phyloP scores from a whole-genome alignment of 2,888 invertebrate genomes.

The Enchytraeus crypticus region DNA sequence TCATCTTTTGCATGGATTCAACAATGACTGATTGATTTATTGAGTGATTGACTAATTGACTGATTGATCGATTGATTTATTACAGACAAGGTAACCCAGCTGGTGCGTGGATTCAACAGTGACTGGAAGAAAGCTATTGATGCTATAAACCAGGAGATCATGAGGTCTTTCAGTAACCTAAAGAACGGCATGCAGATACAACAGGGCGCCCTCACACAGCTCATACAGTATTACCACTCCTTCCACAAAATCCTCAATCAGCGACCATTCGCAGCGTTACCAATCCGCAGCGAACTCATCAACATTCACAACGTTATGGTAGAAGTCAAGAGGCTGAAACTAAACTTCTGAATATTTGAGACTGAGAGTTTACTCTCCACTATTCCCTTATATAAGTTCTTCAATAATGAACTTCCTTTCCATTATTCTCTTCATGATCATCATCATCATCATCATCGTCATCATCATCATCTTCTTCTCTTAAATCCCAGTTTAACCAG shows the following conservation, averaged over 20 bases:
- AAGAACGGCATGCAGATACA: slow-evolving; percentile 87
- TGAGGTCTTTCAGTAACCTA: slow-evolving; percentile 89
- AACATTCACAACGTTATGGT: slow-evolving; percentile 98
- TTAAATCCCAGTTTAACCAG: no score
- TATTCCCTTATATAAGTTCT: no score
- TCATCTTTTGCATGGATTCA: no score
- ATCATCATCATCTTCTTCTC: no score
- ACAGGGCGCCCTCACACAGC: slow-evolving; percentile 76
- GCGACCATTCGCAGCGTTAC: slow-evolving; percentile 51
- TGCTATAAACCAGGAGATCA: slow-evolving; percentile 83
- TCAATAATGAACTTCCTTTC: no score
- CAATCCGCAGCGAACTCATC: slow-evolving; percentile 69
- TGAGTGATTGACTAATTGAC: no score
- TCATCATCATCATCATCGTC: no score
- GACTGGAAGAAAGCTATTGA: slow-evolving; percentile 94
- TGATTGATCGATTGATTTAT: no score
- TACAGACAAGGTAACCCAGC: slow-evolving; percentile 58
- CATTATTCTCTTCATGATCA: no score
- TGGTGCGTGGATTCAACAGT: slow-evolving; percentile 79
- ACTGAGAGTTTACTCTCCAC: no score
- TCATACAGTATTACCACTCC: slow-evolving; percentile 94
- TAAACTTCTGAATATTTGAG: slow-evolving; percentile 78
- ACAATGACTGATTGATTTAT: no score
- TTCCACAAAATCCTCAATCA: slow-evolving; percentile 88
- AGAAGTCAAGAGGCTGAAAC: slow-evolving; percentile 98